Percentiles rank a stretch among this genome's conserved stretches.
Evolutionary conservation across 2,797 vertebrate species (phyloP).

Genomic region (Orestias chungarensis): DNA sequence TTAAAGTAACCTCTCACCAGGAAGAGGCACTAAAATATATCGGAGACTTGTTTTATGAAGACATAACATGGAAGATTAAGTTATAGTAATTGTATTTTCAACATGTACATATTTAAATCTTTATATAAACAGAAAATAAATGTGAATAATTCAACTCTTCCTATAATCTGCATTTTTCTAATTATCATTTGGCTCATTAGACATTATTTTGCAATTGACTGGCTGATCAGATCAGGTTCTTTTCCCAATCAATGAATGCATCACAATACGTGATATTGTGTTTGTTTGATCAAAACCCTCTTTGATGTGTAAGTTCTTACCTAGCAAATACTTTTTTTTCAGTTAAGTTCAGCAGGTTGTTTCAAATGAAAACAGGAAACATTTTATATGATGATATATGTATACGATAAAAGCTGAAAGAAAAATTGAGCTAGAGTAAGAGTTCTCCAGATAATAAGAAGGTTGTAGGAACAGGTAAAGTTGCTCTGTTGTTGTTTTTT

Average conservation of each 20-base stretch:
- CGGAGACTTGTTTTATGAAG: conserved; percentile 10
- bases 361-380: not conserved
- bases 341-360: not conserved
- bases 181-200: not conserved
- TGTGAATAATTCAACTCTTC: not conserved
- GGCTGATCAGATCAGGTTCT: not conserved
- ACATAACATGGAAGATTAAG: conserved; percentile 8
- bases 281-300: not conserved
- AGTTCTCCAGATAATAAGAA: not conserved
- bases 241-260: not conserved
- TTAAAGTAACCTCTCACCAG: conserved; percentile 28
- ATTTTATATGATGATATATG: too few species aligned
- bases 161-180: not conserved
- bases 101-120: not conserved
- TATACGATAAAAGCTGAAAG: not conserved
- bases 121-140: not conserved
- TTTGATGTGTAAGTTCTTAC: not conserved
- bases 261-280: not conserved
- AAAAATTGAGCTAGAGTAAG: not conserved
- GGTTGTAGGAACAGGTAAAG: not conserved
- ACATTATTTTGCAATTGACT: too few species aligned
- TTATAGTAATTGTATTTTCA: not conserved
- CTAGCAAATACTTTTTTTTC: not conserved
- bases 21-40: conserved; percentile 25
- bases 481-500: not conserved